Conservation (phyloP, 2,888 invertebrate species). For the Drosophila niveifrons region DNA sequence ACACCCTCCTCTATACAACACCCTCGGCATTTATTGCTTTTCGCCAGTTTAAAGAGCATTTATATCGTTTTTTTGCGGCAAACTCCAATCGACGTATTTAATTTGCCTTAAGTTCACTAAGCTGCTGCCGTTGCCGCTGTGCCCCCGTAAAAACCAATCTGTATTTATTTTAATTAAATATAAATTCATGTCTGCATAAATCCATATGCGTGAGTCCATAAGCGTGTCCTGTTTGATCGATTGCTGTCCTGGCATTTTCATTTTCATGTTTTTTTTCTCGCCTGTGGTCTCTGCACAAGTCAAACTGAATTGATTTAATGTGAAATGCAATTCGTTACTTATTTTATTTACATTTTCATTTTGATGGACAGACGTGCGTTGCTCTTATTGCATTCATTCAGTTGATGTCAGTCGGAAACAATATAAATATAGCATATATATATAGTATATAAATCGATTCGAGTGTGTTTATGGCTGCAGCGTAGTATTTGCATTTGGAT, state of each 20-base stretch:
- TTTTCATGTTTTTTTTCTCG: constrained; percentile 9
- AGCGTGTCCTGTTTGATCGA: constrained; percentile 25
- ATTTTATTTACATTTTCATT: constrained; percentile 50
- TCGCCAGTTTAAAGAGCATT: constrained; percentile 67
- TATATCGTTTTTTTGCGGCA: constrained; percentile 34
- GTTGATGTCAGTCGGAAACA: constrained; percentile 37
- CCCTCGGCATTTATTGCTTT: constrained; percentile 62
- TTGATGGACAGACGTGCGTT: constrained; percentile 39
- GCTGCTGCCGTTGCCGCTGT: constrained; percentile 35
- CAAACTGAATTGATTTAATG: constrained; percentile 67
- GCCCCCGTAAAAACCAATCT: constrained; percentile 53
- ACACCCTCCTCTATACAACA: constrained; percentile 21
- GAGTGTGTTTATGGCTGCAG: constrained; percentile 44
- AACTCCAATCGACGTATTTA: constrained; percentile 51
- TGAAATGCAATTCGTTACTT: constrained; percentile 55
- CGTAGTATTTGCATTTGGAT: constrained; percentile 12
- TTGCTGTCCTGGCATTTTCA: not conserved
- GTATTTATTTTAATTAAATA: constrained; percentile 75
- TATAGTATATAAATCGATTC: constrained; percentile 43
- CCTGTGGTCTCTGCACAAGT: constrained; percentile 38
- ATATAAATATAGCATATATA: constrained; percentile 23
- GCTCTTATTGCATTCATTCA: constrained; percentile 30
- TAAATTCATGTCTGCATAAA: constrained; percentile 20
- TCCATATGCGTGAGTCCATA: constrained; percentile 16
- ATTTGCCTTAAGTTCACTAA: constrained; percentile 71